A percentile compares a stretch with the other conserved stretches of the same genome.
These are phyloP conservation scores for Neosilurus mollespiculum DNA, from an alignment of 2,797 vertebrate species.

Conservation along the genomic window DNA sequence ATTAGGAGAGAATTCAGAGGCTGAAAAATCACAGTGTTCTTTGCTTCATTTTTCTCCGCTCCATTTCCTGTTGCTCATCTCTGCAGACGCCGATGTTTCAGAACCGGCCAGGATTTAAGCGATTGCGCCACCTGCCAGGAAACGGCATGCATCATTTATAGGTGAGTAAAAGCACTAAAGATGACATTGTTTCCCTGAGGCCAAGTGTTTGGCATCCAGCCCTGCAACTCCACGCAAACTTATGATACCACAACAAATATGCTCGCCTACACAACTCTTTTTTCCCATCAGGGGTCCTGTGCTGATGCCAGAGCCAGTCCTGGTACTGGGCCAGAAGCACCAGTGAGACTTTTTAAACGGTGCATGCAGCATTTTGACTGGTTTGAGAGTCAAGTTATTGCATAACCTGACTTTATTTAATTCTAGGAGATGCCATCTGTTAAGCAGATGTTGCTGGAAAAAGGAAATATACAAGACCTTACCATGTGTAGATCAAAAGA, in stretches of 20 bases:
- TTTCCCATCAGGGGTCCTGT: not conserved
- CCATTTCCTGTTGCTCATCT: constrained; percentile 28
- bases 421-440: constrained; percentile 6
- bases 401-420: not conserved
- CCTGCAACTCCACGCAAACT: not conserved
- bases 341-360: not conserved
- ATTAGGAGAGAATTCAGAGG: constrained; percentile 42
- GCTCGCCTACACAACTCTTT: not conserved
- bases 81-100: constrained; percentile 76
- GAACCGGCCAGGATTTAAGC: constrained; percentile 89
- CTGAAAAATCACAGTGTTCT: not conserved
- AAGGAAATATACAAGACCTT: not conserved
- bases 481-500: not conserved
- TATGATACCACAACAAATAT: constrained; percentile 23
- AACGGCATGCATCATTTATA: constrained; percentile 95
- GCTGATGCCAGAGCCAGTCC: not conserved
- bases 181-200: not conserved
- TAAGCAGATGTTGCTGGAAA: not conserved
- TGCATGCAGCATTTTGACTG: not conserved
- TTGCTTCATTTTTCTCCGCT: constrained; percentile 41
- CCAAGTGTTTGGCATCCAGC: not conserved
- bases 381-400: not conserved
- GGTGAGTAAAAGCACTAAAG: constrained; percentile 72
- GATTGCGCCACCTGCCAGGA: constrained; percentile 92
- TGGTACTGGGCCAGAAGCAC: constrained; percentile 11